Evolutionary conservation across 2,113 vertebrate genomes (phyloP).

Genomic region (Zapornia atra): DNA sequence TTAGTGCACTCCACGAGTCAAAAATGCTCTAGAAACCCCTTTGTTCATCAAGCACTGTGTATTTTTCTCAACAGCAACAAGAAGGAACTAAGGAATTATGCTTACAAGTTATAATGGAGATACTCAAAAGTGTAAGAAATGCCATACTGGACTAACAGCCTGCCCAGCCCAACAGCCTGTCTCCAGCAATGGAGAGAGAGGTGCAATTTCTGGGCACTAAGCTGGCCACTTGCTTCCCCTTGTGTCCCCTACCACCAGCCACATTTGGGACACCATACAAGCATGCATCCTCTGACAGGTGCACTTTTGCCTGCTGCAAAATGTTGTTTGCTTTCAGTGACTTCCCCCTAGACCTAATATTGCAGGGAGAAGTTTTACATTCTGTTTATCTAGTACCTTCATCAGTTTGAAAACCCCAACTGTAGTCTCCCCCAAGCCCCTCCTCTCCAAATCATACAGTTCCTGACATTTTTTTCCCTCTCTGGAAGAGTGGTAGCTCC

Average conservation of each 20-base stretch:
- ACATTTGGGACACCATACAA: no score
- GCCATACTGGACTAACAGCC: accelerated
- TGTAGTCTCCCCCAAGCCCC: background rate
- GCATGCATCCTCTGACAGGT: no score
- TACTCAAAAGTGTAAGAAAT: background rate
- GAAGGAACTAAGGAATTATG: background rate
- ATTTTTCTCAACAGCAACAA: background rate
- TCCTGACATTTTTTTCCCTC: background rate
- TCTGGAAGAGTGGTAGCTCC: background rate
- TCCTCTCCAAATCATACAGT: background rate
- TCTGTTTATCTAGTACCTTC: background rate
- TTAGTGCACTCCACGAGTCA: background rate
- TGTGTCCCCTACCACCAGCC: background rate
- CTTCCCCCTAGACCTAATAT: background rate
- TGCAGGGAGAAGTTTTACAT: background rate
- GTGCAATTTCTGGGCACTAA: background rate
- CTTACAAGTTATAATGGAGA: background rate
- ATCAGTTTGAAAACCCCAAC: background rate
- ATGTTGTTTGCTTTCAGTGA: background rate
- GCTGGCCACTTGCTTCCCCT: background rate
- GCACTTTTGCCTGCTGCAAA: background rate
- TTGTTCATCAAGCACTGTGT: background rate
- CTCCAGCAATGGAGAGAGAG: background rate
- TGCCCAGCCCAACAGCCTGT: background rate
- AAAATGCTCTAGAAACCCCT: background rate